Percentiles rank a stretch among this genome's conserved stretches.
Evolutionary conservation across 2,113 vertebrate genomes (phyloP).

Genomic region (Pelusios castaneus): DNA sequence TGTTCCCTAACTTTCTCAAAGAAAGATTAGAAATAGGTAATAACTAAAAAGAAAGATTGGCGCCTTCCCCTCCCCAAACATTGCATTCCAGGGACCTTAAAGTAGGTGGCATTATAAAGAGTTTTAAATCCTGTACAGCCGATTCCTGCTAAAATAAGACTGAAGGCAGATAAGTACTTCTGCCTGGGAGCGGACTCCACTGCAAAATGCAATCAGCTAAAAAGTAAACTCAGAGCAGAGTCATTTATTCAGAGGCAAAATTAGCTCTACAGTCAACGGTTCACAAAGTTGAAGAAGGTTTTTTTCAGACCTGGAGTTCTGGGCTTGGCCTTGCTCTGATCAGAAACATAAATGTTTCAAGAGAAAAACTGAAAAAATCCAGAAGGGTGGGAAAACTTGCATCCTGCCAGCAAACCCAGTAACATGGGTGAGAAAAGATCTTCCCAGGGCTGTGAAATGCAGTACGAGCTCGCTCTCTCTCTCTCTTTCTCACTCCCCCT

Average conservation of each 20-base stretch:
- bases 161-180: not conserved
- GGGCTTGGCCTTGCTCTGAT: not conserved
- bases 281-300: too few species aligned
- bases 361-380: not conserved
- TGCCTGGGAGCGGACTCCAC: not conserved
- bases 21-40: not conserved
- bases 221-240: not conserved
- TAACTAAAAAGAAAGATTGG: not conserved
- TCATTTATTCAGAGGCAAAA: not conserved
- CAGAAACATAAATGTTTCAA: not conserved
- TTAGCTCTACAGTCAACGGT: not conserved
- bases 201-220: not conserved
- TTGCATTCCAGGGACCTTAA: not conserved
- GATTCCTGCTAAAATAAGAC: not conserved
- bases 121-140: not conserved
- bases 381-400: not conserved
- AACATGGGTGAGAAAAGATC: not conserved
- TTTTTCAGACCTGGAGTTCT: not conserved
- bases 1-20: not conserved
- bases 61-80: not conserved
- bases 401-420: not conserved
- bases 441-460: not conserved
- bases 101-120: not conserved
- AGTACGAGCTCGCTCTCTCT: not conserved
- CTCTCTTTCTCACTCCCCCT: not conserved